These are phyloP conservation scores for Thryonomys swinderianus DNA, from an alignment of 2,113 vertebrate species.

Conservation along the genomic window DNA sequence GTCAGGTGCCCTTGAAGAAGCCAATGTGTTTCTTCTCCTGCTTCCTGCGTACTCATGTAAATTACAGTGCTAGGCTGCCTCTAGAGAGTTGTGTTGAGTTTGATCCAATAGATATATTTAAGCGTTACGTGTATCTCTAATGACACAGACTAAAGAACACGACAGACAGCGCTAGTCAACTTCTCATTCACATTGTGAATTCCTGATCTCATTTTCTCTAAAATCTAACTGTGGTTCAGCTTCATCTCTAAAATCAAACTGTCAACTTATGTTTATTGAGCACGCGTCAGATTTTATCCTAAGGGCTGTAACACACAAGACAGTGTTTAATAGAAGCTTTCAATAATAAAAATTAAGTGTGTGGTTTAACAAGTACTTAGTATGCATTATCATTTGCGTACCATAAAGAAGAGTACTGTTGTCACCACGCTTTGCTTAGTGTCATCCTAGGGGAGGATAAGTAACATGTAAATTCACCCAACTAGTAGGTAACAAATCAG, in stretches of 20 bases:
- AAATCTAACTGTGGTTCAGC: not conserved
- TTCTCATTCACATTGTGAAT: not conserved
- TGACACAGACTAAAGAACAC: not conserved
- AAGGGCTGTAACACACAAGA: not conserved
- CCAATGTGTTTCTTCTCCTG: not conserved
- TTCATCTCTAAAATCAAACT: not conserved
- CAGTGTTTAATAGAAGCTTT: not conserved
- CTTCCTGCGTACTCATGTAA: not conserved
- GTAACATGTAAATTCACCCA: not conserved
- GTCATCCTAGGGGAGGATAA: not conserved
- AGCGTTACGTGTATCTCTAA: not conserved
- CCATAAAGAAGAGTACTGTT: not conserved
- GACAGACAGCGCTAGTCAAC: not conserved
- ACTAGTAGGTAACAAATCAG: not conserved
- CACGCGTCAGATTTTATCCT: not conserved
- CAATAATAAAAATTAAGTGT: not conserved
- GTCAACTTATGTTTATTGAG: not conserved
- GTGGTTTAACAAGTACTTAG: not conserved
- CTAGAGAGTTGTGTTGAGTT: not conserved
- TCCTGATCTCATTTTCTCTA: not conserved
- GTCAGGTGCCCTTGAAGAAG: not conserved
- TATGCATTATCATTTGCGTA: not conserved
- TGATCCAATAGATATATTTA: not conserved
- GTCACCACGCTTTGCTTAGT: not conserved
- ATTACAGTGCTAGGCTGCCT: not conserved